Conservation (phyloP, 2,113 vertebrate species). For the Micromys minutus region DNA sequence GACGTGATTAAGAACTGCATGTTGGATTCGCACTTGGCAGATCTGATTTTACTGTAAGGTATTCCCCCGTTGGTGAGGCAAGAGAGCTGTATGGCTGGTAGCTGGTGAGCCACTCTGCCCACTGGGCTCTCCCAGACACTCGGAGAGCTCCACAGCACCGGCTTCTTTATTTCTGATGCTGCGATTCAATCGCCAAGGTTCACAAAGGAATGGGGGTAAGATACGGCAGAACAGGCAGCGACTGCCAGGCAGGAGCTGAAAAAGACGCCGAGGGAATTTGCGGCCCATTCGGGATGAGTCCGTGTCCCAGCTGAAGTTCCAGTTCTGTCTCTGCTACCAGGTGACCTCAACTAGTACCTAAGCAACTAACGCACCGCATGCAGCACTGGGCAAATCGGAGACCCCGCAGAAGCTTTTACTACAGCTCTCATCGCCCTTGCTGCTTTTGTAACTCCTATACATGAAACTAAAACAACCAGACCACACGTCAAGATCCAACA, state of each 20-base stretch:
- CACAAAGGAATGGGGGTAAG: background rate
- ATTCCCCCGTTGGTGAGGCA: rapidly evolving
- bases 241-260: background rate
- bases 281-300: background rate
- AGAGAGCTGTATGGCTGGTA: rapidly evolving
- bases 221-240: background rate
- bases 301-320: background rate
- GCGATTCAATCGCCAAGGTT: background rate
- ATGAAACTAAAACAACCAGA: background rate
- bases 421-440: background rate
- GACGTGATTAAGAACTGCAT: background rate
- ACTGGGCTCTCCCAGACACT: background rate
- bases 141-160: background rate
- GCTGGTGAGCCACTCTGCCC: background rate
- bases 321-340: background rate
- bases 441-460: background rate
- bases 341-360: background rate
- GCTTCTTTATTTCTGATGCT: background rate
- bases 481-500: background rate
- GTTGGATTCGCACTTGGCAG: background rate
- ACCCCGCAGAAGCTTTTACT: background rate
- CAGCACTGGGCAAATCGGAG: background rate
- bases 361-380: rapidly evolving
- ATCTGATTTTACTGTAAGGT: background rate
- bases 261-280: background rate